These are phyloP conservation scores for Paraescarpia echinospica DNA, from an alignment of 1,140 invertebrate genomes.

Conservation along the genomic window DNA sequence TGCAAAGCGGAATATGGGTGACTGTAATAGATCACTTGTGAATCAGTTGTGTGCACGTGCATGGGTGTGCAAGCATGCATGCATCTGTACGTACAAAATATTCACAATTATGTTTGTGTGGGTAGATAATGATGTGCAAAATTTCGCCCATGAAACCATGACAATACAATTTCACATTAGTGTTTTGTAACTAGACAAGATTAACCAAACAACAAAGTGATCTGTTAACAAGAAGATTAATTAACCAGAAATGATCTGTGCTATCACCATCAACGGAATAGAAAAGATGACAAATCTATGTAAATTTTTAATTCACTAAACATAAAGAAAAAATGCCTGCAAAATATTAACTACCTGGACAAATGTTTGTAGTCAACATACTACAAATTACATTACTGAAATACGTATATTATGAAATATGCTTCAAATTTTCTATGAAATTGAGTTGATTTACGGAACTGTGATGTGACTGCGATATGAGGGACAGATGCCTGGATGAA, in stretches of 20 bases:
- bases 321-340: not conserved
- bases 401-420: not conserved
- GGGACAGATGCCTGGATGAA: not conserved
- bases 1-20: not conserved
- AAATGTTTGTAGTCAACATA: not conserved
- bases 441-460: too few species aligned
- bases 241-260: not conserved
- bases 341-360: not conserved
- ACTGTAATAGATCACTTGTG: not conserved
- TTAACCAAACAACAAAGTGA: not conserved
- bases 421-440: not conserved
- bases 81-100: not conserved
- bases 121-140: not conserved
- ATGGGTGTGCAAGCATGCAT: not conserved
- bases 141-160: not conserved
- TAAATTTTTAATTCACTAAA: not conserved
- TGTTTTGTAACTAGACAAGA: not conserved
- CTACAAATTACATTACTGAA: not conserved
- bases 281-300: too few species aligned
- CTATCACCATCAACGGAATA: not conserved
- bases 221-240: not conserved
- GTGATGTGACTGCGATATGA: not conserved
- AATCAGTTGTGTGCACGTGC: not conserved
- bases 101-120: not conserved
- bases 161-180: not conserved